Base-by-base conservation (phyloP, 2,888 invertebrate genomes). In the Incurvaria masculella region DNA sequence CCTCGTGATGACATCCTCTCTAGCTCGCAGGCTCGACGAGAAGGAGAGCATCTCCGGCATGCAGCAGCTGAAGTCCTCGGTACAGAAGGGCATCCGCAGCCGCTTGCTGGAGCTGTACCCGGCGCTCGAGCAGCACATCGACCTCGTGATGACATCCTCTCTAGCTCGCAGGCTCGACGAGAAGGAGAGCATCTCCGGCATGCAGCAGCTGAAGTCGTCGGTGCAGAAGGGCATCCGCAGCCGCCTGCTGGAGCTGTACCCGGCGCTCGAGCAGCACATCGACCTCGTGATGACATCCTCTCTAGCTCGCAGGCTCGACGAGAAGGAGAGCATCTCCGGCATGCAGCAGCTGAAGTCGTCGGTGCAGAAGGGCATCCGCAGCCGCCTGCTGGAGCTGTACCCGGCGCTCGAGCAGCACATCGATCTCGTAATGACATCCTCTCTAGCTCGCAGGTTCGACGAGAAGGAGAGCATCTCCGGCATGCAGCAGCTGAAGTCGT, bases 341-440 rank as follows among this genome's bases (percentile, higher is more conserved):
- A 84, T 90, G 26, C 89, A 93, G 62, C 95, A 96, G 69, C 78
- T 96, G 49, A 97, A 97, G 70, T 93, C 94, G 0, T 94, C 95
- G 5, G 92, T 95, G 21, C 94, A 95, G 65, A 92, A 94, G 70
- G 89, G 87, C 47, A 91, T 94, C 54, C 81, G 91, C 51, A 79
- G 82, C 10, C 91, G 89, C 68, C 70, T 94, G 21, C 61, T 91
- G 41, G 89, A 93, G 56, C 82, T 85, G 51, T 93, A 89, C 71
- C 91, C 92, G 3, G 74, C 85, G 60, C 72, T 93, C 54, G 89
- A 89, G 56, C 81, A 81, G 51, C 84, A 88, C 64, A 82, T 92
- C 52, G 91, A 91, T 64, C 69, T 74, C 55, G 87, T 94, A 59
- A 72, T 94, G 54, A 93, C 93, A n/a, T n/a, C n/a, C n/a, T 47